Evolutionary conservation across 2,797 vertebrate species (phyloP), one percentile per base, ranked within the genome.

Genomic region (Tauraco hartlaubi): DNA sequence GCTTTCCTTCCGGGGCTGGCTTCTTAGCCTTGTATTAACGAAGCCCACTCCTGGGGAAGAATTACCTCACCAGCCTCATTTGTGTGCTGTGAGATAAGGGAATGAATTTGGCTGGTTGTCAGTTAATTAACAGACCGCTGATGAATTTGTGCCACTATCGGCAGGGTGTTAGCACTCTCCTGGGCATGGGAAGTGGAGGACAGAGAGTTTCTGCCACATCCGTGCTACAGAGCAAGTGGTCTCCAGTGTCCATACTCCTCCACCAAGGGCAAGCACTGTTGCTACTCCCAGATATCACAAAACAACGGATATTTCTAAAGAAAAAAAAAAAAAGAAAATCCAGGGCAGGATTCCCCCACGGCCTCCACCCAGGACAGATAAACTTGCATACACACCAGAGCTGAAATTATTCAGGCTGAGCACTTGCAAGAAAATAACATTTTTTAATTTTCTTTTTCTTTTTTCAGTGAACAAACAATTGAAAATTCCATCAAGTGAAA

Each of bases 51-150:
- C 55, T n/a, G 12, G 79, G 79, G 72, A 82, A 90, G 61, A 16
- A 85, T 33, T 51, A 64, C 82, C 79, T 94, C 71, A 20, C 9
- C 88, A 51, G 86, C 43, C 74, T 96, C 91, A 66, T 88, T 95
- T 91, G 74, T 89, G 77, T 25, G 26, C 84, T 69, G 54, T 0
- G 9, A 93, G 96, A 93, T 92, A 85, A 94, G 77, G 69, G 69
- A 64, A 59, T 5, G 29, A 39, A 20, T 54, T 69, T 93, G 95
- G 94, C 95, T 21, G 77, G 15, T 82, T 95, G 66, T 78, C 92
- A 93, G 66, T 44, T 96, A 88, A 96, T 96, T 95, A 94, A 91
- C 66, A 51, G 88, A 52, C 54, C 6, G 3, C 86, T 89, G 94
- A 92, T 91, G 88, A 92, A 81, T 91, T 89, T 14, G 73, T 62